These are phyloP conservation scores for Prorops nasuta DNA, from an alignment of 1,140 invertebrate species.

Conservation along the genomic window DNA sequence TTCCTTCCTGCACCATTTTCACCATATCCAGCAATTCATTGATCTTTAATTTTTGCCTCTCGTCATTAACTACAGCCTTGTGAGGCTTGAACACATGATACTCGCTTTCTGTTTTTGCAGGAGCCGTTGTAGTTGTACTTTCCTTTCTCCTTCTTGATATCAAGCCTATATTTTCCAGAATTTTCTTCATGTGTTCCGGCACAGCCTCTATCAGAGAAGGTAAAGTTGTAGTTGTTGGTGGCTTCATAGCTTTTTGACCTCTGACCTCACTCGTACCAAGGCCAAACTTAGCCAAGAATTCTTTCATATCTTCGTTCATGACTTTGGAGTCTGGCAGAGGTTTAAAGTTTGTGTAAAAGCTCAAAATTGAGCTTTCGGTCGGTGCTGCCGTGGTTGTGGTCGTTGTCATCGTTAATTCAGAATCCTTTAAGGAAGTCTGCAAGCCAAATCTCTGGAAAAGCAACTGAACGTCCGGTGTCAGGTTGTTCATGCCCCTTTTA, in stretches of 20 bases:
- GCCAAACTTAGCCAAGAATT: slow-evolving; percentile 60
- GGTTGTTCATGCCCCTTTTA: slow-evolving; percentile 40
- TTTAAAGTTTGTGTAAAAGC: slow-evolving; percentile 61
- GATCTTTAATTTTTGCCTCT: slow-evolving; percentile 48
- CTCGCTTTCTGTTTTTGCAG: slow-evolving; percentile 15
- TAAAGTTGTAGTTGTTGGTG: slow-evolving; percentile 8
- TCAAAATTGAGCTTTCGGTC: slow-evolving; percentile 27
- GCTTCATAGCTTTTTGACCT: slow-evolving; percentile 42
- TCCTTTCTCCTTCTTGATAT: slow-evolving; percentile 17
- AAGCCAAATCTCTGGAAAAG: slow-evolving; percentile 50
- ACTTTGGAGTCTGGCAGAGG: slow-evolving; percentile 55
- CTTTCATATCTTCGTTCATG: slow-evolving; percentile 58
- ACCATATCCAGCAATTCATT: slow-evolving; percentile 53
- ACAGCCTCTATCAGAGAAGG: slow-evolving; percentile 49
- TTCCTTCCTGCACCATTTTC: slow-evolving; percentile 53
- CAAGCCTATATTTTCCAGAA: slow-evolving; percentile 58
- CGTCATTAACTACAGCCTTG: slow-evolving; percentile 35
- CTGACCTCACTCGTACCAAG: slow-evolving; percentile 42
- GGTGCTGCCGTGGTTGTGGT: slow-evolving; percentile 26
- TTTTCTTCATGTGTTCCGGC: slow-evolving; percentile 54
- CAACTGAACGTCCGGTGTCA: slow-evolving; percentile 46
- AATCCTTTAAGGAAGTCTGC: slow-evolving; percentile 22
- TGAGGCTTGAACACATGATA: slow-evolving; percentile 56
- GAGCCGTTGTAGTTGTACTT: background rate
- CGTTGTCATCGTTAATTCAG: slow-evolving; percentile 10